Percentiles rank a stretch among this genome's conserved stretches.
These are phyloP conservation scores for Caenorhabditis afra DNA, from an alignment of 2,888 invertebrate genomes.

Conservation along the genomic window DNA sequence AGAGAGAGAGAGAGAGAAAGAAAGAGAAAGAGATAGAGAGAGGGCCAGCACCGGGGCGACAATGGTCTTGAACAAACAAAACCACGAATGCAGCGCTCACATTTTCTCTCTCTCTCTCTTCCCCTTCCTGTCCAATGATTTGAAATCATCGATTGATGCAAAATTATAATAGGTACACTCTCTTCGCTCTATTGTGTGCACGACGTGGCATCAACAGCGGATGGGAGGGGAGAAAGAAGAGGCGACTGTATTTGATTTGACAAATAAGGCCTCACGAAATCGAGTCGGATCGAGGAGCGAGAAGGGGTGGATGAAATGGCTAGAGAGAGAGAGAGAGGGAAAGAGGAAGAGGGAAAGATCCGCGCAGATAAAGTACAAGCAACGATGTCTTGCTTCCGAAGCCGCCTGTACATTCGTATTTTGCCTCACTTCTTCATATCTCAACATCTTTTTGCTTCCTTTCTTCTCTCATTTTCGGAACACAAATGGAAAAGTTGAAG, in stretches of 20 bases:
- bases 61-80: slow-evolving; percentile 57
- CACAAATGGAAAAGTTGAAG: slow-evolving; percentile 24
- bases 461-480: slow-evolving; percentile 19
- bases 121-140: slow-evolving; percentile 9
- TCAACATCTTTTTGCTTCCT: slow-evolving; percentile 30
- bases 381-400: neutral
- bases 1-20: slow-evolving; percentile 15
- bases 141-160: slow-evolving; percentile 50
- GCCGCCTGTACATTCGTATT: slow-evolving; percentile 11
- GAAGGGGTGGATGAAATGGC: neutral
- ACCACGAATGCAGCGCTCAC: slow-evolving; percentile 54
- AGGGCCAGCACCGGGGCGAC: slow-evolving; percentile 22
- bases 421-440: slow-evolving; percentile 54
- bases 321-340: slow-evolving; percentile 17
- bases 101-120: too few relatives aligned
- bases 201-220: slow-evolving; percentile 46
- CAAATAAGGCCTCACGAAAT: slow-evolving; percentile 15
- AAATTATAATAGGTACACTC: slow-evolving; percentile 19
- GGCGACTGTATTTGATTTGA: slow-evolving; percentile 1
- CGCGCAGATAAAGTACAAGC: slow-evolving; percentile 55
- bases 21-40: slow-evolving; percentile 10
- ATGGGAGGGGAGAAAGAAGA: neutral
- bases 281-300: neutral
- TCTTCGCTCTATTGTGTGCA: neutral
- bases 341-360: slow-evolving; percentile 31